Percentiles rank a stretch among this genome's conserved stretches.
Evolutionary conservation across 2,113 vertebrate species (phyloP).

Genomic region (Octodon degus): DNA sequence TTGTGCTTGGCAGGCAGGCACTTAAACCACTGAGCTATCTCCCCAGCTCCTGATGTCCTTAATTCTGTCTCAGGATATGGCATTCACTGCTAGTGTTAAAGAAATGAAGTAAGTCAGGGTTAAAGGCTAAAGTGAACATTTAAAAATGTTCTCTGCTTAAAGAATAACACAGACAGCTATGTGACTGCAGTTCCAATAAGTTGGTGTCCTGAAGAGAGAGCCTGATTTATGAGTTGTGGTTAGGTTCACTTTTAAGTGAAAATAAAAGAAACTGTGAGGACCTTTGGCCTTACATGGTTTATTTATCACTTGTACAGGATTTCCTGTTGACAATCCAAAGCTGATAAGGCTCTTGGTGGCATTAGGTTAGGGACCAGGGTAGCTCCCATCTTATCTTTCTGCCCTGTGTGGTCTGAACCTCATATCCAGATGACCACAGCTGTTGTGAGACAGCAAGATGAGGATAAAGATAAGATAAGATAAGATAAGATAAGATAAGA

Average conservation of each 20-base stretch:
- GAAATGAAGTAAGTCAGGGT: background rate
- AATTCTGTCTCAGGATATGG: background rate
- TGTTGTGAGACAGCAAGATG: background rate
- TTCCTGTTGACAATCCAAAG: background rate
- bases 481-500: no score
- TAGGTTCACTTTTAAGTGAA: background rate
- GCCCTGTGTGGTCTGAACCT: background rate
- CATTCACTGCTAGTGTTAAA: background rate
- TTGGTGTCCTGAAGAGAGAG: background rate
- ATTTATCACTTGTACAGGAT: background rate
- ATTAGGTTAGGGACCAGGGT: background rate
- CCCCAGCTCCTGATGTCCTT: background rate
- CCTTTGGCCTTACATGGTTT: background rate
- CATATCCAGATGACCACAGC: background rate
- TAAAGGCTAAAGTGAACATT: background rate
- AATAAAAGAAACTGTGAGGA: background rate
- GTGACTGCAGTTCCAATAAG: background rate
- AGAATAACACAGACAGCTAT: rapidly evolving
- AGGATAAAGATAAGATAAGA: background rate
- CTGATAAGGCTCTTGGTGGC: background rate
- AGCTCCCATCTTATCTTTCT: background rate
- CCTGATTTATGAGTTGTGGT: background rate
- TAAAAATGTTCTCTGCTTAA: background rate
- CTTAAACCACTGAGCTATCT: no score
- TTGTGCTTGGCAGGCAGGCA: no score